Evolutionary conservation across 2,797 vertebrate species (phyloP).

Genomic region (Melanotaenia pygmaea): DNA sequence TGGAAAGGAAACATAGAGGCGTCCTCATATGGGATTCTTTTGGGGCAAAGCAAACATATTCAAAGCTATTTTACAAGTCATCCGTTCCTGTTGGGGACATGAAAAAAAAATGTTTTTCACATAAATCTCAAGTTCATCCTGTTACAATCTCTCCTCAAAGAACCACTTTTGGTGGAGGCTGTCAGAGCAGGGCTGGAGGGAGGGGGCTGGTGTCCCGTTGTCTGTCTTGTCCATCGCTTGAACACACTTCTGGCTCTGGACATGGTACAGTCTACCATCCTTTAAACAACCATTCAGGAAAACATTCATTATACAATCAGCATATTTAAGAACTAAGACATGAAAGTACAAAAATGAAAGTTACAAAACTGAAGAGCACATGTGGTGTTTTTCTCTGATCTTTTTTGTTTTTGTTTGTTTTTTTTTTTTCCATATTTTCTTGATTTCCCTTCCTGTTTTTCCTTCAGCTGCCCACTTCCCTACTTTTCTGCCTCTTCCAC

Average conservation of each 20-base stretch:
- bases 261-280: slow-evolving; percentile 90
- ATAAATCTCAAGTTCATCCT: not conserved
- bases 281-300: slow-evolving; percentile 58
- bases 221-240: slow-evolving; percentile 81
- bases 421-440: not conserved
- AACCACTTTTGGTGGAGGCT: slow-evolving; percentile 90
- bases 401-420: not conserved
- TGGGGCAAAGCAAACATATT: slow-evolving; percentile 20
- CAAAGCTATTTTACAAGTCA: not conserved
- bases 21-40: slow-evolving; percentile 22
- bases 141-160: slow-evolving; percentile 86
- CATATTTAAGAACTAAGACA: not conserved
- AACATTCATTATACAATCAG: not conserved
- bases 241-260: slow-evolving; percentile 88
- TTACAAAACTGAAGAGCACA: not conserved
- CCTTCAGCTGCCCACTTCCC: not conserved
- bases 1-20: not conserved
- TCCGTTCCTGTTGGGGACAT: not conserved
- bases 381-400: not conserved
- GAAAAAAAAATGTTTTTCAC: not conserved
- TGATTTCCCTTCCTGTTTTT: not conserved
- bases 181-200: slow-evolving; percentile 84
- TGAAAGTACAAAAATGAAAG: not conserved
- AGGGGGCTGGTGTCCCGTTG: slow-evolving; percentile 82
- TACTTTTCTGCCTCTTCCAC: not conserved